Conservation (phyloP, 2,888 invertebrate species). For the Sepioteuthis lessoniana region DNA sequence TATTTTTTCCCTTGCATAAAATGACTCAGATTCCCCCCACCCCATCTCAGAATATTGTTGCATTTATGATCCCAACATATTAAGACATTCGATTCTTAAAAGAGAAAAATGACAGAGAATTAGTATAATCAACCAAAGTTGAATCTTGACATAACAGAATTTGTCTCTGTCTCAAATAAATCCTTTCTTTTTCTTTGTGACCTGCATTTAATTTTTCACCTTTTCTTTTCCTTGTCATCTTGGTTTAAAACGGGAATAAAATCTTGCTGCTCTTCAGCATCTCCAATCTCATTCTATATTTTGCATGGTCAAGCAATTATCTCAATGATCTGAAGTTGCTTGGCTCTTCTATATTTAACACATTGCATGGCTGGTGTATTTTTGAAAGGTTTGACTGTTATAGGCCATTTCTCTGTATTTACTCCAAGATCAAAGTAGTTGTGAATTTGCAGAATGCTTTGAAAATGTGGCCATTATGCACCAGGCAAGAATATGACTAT, state of each 20-base stretch:
- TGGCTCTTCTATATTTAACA: background rate
- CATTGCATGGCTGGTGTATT: background rate
- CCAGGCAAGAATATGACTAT: background rate
- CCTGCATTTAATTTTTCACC: background rate
- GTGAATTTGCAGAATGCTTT: background rate
- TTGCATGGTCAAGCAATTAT: background rate
- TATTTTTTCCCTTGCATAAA: too few relatives aligned
- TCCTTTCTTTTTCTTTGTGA: background rate
- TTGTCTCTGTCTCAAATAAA: background rate
- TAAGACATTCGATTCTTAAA: too few relatives aligned
- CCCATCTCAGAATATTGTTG: too few relatives aligned
- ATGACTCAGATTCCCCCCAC: too few relatives aligned
- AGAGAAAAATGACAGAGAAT: too few relatives aligned
- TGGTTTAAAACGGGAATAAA: background rate
- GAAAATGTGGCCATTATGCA: background rate
- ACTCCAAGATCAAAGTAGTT: background rate
- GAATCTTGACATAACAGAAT: background rate
- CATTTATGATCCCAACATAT: too few relatives aligned
- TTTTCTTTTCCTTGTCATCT: background rate
- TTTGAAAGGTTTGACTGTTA: background rate
- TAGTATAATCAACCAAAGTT: too few relatives aligned
- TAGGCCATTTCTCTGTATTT: background rate
- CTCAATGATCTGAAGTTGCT: background rate
- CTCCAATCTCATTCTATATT: background rate
- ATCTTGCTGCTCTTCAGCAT: background rate